Conservation (phyloP, 2,888 invertebrate species). For the Hybos culiciformis region DNA sequence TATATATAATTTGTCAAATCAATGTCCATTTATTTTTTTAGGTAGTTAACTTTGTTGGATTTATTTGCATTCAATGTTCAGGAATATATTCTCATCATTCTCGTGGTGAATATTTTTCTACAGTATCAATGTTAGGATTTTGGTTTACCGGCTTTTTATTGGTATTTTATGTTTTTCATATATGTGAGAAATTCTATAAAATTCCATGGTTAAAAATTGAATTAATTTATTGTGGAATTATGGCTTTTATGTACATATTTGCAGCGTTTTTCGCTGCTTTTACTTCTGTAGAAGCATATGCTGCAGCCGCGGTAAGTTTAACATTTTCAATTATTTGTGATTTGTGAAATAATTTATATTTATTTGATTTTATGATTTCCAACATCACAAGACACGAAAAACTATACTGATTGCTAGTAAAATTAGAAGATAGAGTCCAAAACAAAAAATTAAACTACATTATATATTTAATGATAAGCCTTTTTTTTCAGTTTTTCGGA, state of each 20-base stretch:
- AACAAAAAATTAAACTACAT: too few species aligned
- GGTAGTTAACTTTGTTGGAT: constrained; percentile 58
- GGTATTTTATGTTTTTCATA: constrained; percentile 68
- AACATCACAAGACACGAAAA: too few species aligned
- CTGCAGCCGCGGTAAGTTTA: constrained; percentile 52
- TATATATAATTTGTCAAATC: not conserved
- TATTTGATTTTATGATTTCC: too few species aligned
- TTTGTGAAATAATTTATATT: not conserved
- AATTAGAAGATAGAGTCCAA: too few species aligned
- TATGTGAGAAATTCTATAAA: constrained; percentile 69
- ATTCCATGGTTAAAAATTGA: constrained; percentile 81
- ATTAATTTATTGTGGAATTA: constrained; percentile 57
- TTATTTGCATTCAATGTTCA: constrained; percentile 65
- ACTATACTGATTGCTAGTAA: too few species aligned
- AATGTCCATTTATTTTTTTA: constrained; percentile 29
- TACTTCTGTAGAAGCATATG: constrained; percentile 43
- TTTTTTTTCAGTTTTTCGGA: constrained; percentile 64
- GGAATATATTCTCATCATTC: constrained; percentile 35
- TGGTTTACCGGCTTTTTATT: constrained; percentile 72
- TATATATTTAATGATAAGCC: constrained; percentile 2
- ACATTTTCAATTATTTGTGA: not conserved
- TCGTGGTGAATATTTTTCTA: constrained; percentile 59
- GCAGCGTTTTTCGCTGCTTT: constrained; percentile 58
- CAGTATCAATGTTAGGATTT: constrained; percentile 69
- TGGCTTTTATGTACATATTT: constrained; percentile 61